Percentiles rank a stretch among this genome's conserved stretches.
These are phyloP conservation scores for Neolamprologus modestus DNA, from an alignment of 2,113 vertebrate species.

Conservation along the genomic window DNA sequence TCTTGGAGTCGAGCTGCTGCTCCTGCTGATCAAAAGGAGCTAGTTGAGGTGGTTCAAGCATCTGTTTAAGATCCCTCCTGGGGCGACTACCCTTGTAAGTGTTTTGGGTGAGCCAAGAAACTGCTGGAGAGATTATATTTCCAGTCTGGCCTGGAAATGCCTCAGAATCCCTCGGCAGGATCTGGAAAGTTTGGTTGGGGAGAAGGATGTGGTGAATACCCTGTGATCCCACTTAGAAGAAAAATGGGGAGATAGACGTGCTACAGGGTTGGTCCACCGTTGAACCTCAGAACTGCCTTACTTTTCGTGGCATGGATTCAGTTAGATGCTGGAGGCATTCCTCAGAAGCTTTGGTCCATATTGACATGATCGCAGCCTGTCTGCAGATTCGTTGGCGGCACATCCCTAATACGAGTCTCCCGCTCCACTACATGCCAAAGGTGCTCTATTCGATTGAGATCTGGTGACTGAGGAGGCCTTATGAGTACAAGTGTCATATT, in stretches of 20 bases:
- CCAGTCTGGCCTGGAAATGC: neutral
- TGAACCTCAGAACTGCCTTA: neutral
- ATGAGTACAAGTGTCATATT: neutral
- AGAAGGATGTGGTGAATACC: neutral
- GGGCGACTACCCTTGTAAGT: neutral
- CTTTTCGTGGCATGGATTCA: accelerated
- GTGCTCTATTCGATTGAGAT: neutral
- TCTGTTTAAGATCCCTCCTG: neutral
- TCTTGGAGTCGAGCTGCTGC: neutral
- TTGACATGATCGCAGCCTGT: accelerated
- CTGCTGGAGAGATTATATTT: neutral
- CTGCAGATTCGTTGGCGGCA: neutral
- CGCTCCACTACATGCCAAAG: neutral
- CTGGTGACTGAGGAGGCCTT: neutral
- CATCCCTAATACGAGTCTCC: neutral
- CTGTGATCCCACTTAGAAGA: neutral
- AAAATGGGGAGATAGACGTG: neutral
- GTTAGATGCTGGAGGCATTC: neutral
- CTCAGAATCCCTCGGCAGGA: neutral
- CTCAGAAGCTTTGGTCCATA: neutral
- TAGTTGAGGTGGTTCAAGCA: neutral
- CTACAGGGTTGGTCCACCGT: neutral
- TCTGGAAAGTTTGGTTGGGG: accelerated
- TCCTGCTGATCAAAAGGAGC: neutral
- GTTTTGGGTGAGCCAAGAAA: neutral